Evolutionary conservation across 1,140 invertebrate species (phyloP).

Genomic region (Leptonema lineaticorne): DNA sequence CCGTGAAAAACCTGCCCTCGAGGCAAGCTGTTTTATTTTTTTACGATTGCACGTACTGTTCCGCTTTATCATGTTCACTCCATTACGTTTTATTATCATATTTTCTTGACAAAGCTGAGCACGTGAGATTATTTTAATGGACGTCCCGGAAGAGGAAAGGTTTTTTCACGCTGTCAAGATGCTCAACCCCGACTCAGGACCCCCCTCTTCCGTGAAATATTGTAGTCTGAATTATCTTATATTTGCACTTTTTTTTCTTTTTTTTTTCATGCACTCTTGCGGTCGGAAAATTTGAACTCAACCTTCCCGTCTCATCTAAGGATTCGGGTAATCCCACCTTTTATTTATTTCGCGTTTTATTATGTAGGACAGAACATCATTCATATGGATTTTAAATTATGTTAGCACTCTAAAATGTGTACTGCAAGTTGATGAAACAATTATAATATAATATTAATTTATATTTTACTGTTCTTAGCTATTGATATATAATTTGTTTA

Average conservation of each 20-base stretch:
- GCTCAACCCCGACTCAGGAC: too few relatives aligned
- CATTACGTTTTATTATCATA: slow-evolving; percentile 44
- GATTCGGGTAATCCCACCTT: too few relatives aligned
- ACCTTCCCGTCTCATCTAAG: too few relatives aligned
- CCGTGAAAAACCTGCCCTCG: slow-evolving; percentile 21
- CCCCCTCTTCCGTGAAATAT: slow-evolving; percentile 30
- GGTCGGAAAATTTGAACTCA: not conserved
- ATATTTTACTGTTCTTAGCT: too few relatives aligned
- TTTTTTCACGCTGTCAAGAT: slow-evolving; percentile 32
- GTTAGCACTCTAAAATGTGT: too few relatives aligned
- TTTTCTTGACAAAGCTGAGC: slow-evolving; percentile 43
- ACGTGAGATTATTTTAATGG: slow-evolving; percentile 43
- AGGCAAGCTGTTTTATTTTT: slow-evolving; percentile 42
- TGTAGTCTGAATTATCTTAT: slow-evolving; percentile 30
- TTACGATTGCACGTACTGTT: slow-evolving; percentile 41
- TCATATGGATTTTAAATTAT: too few relatives aligned
- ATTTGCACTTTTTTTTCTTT: slow-evolving; percentile 32
- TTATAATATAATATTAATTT: too few relatives aligned
- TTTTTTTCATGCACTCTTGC: slow-evolving; percentile 13
- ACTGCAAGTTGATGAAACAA: too few relatives aligned
- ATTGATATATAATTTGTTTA: too few relatives aligned
- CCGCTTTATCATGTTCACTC: slow-evolving; percentile 43
- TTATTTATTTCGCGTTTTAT: too few relatives aligned
- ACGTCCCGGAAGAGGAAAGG: slow-evolving; percentile 31
- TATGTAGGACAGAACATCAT: too few relatives aligned